Percentiles rank a stretch among this genome's conserved stretches.
Conservation (phyloP, 2,888 invertebrate genomes). For the Steromphala cineraria region DNA sequence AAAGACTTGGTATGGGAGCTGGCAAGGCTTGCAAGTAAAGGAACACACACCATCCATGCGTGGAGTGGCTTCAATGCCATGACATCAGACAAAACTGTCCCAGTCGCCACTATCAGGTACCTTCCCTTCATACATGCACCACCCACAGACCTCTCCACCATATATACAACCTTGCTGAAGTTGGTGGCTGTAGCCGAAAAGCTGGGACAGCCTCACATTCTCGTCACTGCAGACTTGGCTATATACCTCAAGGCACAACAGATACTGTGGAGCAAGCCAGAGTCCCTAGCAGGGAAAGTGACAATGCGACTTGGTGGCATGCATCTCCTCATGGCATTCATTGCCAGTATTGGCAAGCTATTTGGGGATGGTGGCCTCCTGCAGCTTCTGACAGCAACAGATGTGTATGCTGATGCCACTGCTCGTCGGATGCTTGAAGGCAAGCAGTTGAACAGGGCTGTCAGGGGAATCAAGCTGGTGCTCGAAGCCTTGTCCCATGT, state of each 20-base stretch:
- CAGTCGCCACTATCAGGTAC: neutral
- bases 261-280: constrained; percentile 10
- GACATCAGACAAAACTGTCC: neutral
- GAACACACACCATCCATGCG: constrained; percentile 3
- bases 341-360: constrained; percentile 26
- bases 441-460: neutral
- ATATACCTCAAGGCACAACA: constrained; percentile 23
- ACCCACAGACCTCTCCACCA: neutral
- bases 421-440: constrained; percentile 16
- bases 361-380: constrained; percentile 20
- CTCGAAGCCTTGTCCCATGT: neutral
- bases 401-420: neutral
- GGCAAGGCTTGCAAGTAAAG: neutral
- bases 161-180: neutral
- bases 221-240: constrained; percentile 27
- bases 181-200: neutral
- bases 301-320: constrained; percentile 18
- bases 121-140: constrained; percentile 20
- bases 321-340: constrained; percentile 20
- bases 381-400: neutral
- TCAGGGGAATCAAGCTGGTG: constrained; percentile 7
- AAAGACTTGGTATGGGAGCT: constrained; percentile 19
- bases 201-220: constrained; percentile 20
- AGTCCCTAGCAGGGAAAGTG: neutral
- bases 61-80: constrained; percentile 23